Conservation (phyloP, 2,797 vertebrate genomes). For the Pseudochirops cupreus region DNA sequence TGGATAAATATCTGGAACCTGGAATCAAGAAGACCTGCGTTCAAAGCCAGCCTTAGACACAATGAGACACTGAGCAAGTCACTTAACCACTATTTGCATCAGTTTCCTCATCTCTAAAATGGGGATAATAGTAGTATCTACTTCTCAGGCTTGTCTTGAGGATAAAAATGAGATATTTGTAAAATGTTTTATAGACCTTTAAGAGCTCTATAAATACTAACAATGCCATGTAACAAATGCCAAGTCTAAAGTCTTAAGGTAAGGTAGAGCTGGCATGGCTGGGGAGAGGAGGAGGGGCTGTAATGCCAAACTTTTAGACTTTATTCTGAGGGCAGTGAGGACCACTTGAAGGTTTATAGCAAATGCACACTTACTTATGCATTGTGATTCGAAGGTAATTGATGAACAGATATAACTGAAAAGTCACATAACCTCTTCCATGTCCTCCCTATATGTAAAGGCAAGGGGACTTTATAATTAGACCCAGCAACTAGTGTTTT, state of each 20-base stretch:
- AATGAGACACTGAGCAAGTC: background rate
- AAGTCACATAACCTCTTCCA: background rate
- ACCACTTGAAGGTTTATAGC: background rate
- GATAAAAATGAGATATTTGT: background rate
- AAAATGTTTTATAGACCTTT: background rate
- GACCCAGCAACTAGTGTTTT: conserved; percentile 16
- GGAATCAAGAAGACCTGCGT: background rate
- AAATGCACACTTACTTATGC: background rate
- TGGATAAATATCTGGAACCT: background rate
- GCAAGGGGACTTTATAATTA: conserved; percentile 1
- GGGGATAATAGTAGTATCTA: background rate
- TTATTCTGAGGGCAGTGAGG: background rate
- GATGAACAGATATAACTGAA: background rate
- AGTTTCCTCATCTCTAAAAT: background rate
- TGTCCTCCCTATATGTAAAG: background rate
- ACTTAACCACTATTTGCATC: background rate
- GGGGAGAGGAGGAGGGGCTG: background rate
- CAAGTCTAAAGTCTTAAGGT: background rate
- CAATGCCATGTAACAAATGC: background rate
- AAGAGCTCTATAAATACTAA: background rate
- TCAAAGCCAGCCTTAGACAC: background rate
- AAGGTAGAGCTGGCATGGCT: background rate
- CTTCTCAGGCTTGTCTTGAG: background rate
- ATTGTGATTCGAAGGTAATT: background rate
- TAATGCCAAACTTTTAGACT: background rate